Conservation (phyloP, 2,888 invertebrate genomes). For the Tetragnatha montana region DNA sequence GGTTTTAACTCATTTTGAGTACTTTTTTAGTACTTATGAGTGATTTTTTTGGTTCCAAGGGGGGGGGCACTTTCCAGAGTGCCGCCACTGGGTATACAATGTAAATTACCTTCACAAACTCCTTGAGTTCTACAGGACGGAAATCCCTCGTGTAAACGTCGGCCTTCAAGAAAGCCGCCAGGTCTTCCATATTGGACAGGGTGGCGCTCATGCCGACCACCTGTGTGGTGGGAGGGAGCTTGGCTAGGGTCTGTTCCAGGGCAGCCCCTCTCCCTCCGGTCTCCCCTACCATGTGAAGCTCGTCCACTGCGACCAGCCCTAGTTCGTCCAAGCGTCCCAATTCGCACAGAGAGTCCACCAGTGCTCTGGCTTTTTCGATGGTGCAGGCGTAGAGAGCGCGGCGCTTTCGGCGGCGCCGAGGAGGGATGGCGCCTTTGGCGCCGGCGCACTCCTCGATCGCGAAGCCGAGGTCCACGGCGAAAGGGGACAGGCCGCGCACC, state of each 20-base stretch:
- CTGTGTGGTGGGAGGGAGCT: constrained; percentile 81
- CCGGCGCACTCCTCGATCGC: constrained; percentile 96
- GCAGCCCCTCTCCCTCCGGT: constrained; percentile 86
- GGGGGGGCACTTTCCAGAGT: too few relatives aligned
- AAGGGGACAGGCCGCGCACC: constrained; percentile 85
- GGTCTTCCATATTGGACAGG: constrained; percentile 90
- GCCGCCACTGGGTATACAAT: too few relatives aligned
- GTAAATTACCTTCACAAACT: constrained; percentile 82
- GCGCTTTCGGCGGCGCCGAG: constrained; percentile 84
- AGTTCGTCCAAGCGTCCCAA: constrained; percentile 83
- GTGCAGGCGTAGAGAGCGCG: constrained; percentile 92
- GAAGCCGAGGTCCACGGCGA: constrained; percentile 90
- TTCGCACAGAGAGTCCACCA: constrained; percentile 91
- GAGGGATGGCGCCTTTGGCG: constrained; percentile 89
- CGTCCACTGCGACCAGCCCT: constrained; percentile 90
- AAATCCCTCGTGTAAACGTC: constrained; percentile 89
- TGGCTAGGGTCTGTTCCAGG: constrained; percentile 89
- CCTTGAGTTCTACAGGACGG: constrained; percentile 86
- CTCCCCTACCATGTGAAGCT: constrained; percentile 93
- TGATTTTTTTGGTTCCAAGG: too few relatives aligned
- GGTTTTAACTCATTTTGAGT: too few relatives aligned
- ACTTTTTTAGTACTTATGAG: too few relatives aligned
- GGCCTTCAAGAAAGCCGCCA: constrained; percentile 87
- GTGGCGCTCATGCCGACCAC: constrained; percentile 98
- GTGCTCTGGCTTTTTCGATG: constrained; percentile 92